Base-by-base conservation (phyloP, 1,140 invertebrate species). In the Zaprionus ghesquierei region DNA sequence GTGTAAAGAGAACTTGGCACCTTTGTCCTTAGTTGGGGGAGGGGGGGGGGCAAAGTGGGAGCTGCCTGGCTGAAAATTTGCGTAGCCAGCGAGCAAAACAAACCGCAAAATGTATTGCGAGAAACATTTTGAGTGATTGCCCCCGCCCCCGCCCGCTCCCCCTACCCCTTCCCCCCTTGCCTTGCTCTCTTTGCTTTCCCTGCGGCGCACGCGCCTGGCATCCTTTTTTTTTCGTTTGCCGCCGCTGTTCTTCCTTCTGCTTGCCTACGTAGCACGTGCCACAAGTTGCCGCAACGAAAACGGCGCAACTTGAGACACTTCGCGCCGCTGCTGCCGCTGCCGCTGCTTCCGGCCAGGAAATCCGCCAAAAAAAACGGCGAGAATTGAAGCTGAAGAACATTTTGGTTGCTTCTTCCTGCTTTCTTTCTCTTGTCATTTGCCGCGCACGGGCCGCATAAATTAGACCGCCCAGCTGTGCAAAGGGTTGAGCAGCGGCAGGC, bases 41-140 rank as follows among this genome's bases (percentile, higher is more conserved):
- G 18, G 18, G 8, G 41, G 4, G 13, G 35, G n/a, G 13, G 10
- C 31, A n/a, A n/a, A n/a, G n/a, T 13, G 13, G 0, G 38, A 46
- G 41, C 53, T 65, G 54, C 12, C 27, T 29, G 27, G n/a, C 13
- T n/a, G 35, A 49, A 72, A 66, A 59, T 72, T 73, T 79, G 78
- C 81, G 81, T 85, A 85, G 61, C 62, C 79, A 56, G 78, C 78
- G 78, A 80, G 80, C 81, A 85, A 85, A 85, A 85, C 81, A 85
- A 85, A 85, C 77, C 81, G 81, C 81, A 78, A 85, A 85, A 84
- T 85, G 29, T 62, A 63, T 73, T 22, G 18, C 33, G 33, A 22
- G 53, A 31, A 51, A 63, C n/a, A n/a, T n/a, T 53, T 71, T 77
- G 69, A 77, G 61, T 69, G 80, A 80, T 80, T 74, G 63, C 60